These are phyloP conservation scores for Azemiops feae DNA, from an alignment of 2,113 vertebrate genomes.

Conservation along the genomic window DNA sequence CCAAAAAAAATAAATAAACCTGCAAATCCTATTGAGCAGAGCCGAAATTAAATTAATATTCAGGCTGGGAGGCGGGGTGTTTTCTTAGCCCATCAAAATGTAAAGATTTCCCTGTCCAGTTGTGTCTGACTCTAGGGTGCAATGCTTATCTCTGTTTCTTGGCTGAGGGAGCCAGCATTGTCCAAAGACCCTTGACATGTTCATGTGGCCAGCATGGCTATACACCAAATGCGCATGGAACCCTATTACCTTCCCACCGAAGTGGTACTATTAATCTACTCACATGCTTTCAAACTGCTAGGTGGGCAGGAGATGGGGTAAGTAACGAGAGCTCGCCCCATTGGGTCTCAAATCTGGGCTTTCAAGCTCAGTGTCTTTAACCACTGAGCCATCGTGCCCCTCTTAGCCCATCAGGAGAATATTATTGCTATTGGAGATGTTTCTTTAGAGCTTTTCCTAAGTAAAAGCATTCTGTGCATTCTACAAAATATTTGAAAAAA, in stretches of 20 bases:
- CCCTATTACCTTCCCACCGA: not conserved
- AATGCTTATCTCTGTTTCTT: not conserved
- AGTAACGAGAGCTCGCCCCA: not conserved
- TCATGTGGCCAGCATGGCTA: not conserved
- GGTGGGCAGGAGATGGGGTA: not conserved
- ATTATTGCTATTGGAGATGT: not conserved
- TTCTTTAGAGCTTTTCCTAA: accelerated
- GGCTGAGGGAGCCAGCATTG: not conserved
- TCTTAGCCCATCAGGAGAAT: not conserved
- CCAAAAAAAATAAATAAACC: not conserved
- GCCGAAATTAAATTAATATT: not conserved
- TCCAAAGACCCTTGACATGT: not conserved
- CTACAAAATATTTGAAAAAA: not conserved
- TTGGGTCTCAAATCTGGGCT: not conserved
- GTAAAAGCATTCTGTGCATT: not conserved
- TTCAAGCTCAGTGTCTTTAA: not conserved
- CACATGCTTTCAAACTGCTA: not conserved
- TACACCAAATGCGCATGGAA: not conserved
- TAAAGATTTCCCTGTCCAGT: not conserved
- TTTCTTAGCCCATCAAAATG: not conserved
- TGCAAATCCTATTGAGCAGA: not conserved
- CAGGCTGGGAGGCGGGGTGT: not conserved
- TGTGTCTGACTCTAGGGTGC: not conserved
- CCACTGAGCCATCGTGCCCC: accelerated
- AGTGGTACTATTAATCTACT: not conserved